Base-by-base conservation (phyloP, 1,140 invertebrate genomes). In the Armadillidium nasatum region DNA sequence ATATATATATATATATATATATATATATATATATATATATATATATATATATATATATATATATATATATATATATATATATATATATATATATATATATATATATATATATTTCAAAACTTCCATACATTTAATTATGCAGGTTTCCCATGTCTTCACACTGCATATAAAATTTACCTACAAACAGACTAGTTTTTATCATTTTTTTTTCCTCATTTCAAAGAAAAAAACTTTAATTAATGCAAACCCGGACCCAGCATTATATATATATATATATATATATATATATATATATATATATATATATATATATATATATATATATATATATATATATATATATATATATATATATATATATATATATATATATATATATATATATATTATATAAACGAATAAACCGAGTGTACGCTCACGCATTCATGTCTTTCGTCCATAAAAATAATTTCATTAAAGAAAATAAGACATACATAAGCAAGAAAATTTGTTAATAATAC, bases 1-100 rank as follows among this genome's bases (percentile, higher is more conserved):
- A 70, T 70, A 70, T 70, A 70, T 70, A 70, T 70, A 70, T 70
- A 70, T 70, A 70, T 70, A 70, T 70, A 70, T 70, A 7, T 70
- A 70, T 70, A 70, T 70, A 70, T 23, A 71, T 71, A 71, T 71
- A 22, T 71, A 71, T 71, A 43, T 71, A 7, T 71, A 43, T 11
- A 71, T 71, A 22, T 71, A 71, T 71, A 71, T 71, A 71, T 71
- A 13, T 70, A 71, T 71, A 23, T 71, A 71, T 71, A 71, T 70
- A 23, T 71, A 23, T 22, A 45, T 72, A 15, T 72, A 72, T 72
- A 15, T 72, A 72, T 72, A 45, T 72, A 45, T n/a, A 21, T 71
- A 43, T 71, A 71, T 71, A 70, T 71, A 71, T 71, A 71, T 67
- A 67, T 15, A 67, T 67, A 67, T 67, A 72, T 0, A 0, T 72